Evolutionary conservation across 2,113 vertebrate genomes (phyloP).

Genomic region (Ramphastos sulfuratus): DNA sequence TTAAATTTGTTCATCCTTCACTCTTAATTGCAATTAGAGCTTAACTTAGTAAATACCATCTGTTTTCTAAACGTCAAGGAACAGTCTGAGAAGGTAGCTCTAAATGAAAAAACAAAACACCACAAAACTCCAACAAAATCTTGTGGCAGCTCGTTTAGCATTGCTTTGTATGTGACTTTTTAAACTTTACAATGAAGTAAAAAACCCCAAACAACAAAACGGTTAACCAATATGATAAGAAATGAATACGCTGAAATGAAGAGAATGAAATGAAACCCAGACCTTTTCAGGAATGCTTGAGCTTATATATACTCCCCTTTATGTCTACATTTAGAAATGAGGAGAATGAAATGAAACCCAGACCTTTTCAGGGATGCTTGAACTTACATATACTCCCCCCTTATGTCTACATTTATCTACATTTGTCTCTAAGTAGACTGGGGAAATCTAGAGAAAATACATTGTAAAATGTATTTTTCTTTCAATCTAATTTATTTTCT

Average conservation of each 20-base stretch:
- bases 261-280: conserved; percentile 16
- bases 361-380: background rate
- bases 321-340: background rate
- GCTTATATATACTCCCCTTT: background rate
- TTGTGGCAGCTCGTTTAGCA: conserved; percentile 39
- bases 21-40: conserved; percentile 57
- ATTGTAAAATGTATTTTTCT: background rate
- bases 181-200: conserved; percentile 48
- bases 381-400: background rate
- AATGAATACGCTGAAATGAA: background rate
- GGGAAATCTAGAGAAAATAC: background rate
- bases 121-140: background rate
- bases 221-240: conserved; percentile 16
- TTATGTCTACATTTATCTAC: background rate
- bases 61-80: conserved; percentile 61
- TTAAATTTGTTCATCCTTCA: conserved; percentile 71
- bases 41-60: conserved; percentile 69
- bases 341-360: background rate
- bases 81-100: conserved; percentile 57
- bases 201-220: background rate
- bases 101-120: background rate
- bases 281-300: background rate
- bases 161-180: conserved; percentile 40
- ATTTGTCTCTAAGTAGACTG: background rate
- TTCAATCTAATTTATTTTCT: background rate